phyloP scores from a whole-genome alignment of 2,113 vertebrate genomes.

The Colinus virginianus region DNA sequence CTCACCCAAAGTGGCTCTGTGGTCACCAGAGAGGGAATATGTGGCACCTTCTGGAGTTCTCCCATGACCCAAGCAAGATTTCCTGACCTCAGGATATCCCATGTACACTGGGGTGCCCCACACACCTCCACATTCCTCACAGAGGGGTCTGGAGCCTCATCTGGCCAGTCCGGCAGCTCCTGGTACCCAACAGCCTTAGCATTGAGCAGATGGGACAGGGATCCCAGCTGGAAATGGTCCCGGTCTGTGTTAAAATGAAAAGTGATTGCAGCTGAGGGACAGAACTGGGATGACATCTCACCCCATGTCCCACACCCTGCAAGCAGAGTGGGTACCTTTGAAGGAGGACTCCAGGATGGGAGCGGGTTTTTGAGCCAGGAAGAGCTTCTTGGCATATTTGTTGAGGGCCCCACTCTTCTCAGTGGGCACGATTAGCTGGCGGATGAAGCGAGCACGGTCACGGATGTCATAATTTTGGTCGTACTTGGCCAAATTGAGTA shows the following conservation, averaged over 20 bases:
- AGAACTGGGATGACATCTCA: not conserved
- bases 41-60: not conserved
- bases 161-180: conserved; percentile 96
- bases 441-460: conserved; percentile 94
- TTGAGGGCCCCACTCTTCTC: conserved; percentile 96
- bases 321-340: conserved; percentile 86
- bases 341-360: conserved; percentile 96
- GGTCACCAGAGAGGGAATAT: not conserved
- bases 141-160: conserved; percentile 93
- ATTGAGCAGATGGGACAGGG: conserved; percentile 95
- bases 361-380: conserved; percentile 95
- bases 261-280: not conserved
- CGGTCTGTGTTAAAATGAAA: conserved; percentile 80
- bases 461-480: conserved; percentile 99
- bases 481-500: conserved; percentile 97
- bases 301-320: not conserved
- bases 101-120: not conserved
- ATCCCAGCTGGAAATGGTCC: conserved; percentile 98
- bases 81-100: too few species aligned
- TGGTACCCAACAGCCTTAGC: conserved; percentile 97
- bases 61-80: not conserved
- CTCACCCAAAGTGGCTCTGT: fast-evolving
- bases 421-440: conserved; percentile 96
- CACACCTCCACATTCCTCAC: conserved; percentile 98
- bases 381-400: conserved; percentile 97